phyloP scores from a whole-genome alignment of 2,797 vertebrate species.

The Avahi laniger region DNA sequence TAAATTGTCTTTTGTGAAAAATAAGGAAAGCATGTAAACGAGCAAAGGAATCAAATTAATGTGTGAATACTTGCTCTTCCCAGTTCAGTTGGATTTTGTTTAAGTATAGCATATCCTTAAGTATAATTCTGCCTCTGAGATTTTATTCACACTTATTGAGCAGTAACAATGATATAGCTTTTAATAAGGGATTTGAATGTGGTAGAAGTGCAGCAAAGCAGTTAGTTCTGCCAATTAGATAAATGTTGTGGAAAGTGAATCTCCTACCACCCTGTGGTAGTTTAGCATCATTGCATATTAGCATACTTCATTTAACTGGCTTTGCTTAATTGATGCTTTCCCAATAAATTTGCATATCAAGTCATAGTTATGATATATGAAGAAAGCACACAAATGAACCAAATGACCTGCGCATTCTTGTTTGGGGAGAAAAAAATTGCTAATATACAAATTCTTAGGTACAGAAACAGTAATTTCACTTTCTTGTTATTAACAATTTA shows the following conservation, averaged over 20 bases:
- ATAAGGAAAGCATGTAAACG: background rate
- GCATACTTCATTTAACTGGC: slow-evolving; percentile 78
- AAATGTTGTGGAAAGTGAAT: slow-evolving; percentile 83
- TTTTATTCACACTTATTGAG: slow-evolving; percentile 41
- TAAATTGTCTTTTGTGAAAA: background rate
- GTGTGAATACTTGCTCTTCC: background rate
- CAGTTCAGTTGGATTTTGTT: background rate
- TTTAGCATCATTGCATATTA: slow-evolving; percentile 85
- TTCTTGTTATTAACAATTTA: background rate
- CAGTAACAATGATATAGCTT: slow-evolving; percentile 45
- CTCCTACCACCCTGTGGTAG: slow-evolving; percentile 87
- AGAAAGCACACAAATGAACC: slow-evolving; percentile 1
- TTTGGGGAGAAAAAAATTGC: background rate
- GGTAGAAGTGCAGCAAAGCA: slow-evolving; percentile 70
- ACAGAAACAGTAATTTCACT: background rate
- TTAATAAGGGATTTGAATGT: slow-evolving; percentile 67
- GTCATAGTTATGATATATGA: background rate
- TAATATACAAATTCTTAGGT: background rate
- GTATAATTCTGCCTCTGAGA: slow-evolving; percentile 39
- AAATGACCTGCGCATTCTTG: background rate
- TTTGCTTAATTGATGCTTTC: slow-evolving; percentile 69
- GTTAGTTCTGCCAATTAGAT: slow-evolving; percentile 82
- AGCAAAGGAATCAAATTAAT: background rate
- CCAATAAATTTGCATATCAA: slow-evolving; percentile 63
- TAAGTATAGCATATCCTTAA: slow-evolving; percentile 23